Conservation (phyloP, 2,797 vertebrate species). For the Podarcis siculus region DNA sequence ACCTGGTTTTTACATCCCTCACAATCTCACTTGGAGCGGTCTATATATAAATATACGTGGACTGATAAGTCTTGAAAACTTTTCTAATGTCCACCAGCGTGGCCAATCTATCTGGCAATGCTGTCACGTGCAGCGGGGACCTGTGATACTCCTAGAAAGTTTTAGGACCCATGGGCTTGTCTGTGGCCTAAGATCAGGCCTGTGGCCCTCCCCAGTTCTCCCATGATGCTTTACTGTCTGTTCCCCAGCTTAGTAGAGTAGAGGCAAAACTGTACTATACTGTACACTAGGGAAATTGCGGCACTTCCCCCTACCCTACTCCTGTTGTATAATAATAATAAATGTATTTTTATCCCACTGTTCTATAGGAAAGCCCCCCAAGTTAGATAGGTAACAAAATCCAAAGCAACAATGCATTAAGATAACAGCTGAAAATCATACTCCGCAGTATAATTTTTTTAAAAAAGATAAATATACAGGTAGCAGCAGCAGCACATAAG, state of each 20-base stretch:
- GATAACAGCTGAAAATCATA: background rate
- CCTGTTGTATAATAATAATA: no score
- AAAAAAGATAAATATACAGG: background rate
- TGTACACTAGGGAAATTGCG: background rate
- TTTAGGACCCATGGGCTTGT: background rate
- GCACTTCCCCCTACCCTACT: accelerated
- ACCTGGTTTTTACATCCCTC: background rate
- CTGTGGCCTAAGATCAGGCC: no score
- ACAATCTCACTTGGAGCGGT: background rate
- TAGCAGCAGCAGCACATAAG: no score
- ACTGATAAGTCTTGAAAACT: background rate
- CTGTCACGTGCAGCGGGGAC: no score
- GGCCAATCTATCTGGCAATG: background rate
- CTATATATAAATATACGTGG: background rate
- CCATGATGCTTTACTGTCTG: no score
- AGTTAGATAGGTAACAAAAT: background rate
- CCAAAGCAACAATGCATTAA: background rate
- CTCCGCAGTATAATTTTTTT: background rate
- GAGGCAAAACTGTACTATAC: background rate
- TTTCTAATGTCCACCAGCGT: background rate
- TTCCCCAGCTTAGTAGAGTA: background rate
- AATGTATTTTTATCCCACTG: background rate
- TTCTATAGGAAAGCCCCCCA: background rate
- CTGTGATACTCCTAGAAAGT: no score
- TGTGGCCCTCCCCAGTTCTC: background rate